Evolutionary conservation across 1,140 invertebrate genomes (phyloP).

Genomic region (Scaptomyza montana): DNA sequence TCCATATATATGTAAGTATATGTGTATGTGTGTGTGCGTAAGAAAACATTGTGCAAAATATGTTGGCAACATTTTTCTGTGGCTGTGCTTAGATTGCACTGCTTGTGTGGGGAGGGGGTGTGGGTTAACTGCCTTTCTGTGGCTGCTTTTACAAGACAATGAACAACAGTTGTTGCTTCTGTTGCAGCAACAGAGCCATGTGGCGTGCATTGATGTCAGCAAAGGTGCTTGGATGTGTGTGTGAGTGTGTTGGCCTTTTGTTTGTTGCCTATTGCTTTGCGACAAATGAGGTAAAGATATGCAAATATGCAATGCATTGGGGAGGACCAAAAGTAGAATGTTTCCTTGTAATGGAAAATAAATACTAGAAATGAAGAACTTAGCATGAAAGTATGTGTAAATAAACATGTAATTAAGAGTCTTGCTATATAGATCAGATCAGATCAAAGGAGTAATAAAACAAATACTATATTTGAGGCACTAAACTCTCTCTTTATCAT

Average conservation of each 20-base stretch:
- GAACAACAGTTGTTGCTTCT: constrained; percentile 49
- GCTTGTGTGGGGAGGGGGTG: constrained; percentile 16
- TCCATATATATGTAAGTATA: constrained; percentile 14
- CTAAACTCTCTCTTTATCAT: too few relatives aligned
- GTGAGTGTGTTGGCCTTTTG: constrained; percentile 6
- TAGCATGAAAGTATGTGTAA: background rate
- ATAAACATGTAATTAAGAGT: background rate
- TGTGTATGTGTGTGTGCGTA: constrained; percentile 10
- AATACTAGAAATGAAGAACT: background rate
- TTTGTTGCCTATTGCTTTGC: constrained; percentile 9
- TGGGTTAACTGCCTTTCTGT: constrained; percentile 6
- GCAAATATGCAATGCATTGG: background rate
- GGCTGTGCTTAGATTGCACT: constrained; percentile 72
- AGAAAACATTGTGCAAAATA: constrained; percentile 70
- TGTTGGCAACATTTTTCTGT: constrained; percentile 70
- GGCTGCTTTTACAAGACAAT: constrained; percentile 57
- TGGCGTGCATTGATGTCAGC: background rate
- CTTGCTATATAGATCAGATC: background rate
- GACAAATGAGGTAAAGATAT: constrained; percentile 34
- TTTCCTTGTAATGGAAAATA: background rate
- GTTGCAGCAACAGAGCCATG: constrained; percentile 17
- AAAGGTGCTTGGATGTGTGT: constrained; percentile 7
- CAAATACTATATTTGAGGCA: too few relatives aligned
- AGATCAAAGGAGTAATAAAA: too few relatives aligned
- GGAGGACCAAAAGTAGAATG: background rate